These are phyloP conservation scores for Myoxocephalus aenaeus DNA, from an alignment of 2,797 vertebrate species.

Conservation along the genomic window DNA sequence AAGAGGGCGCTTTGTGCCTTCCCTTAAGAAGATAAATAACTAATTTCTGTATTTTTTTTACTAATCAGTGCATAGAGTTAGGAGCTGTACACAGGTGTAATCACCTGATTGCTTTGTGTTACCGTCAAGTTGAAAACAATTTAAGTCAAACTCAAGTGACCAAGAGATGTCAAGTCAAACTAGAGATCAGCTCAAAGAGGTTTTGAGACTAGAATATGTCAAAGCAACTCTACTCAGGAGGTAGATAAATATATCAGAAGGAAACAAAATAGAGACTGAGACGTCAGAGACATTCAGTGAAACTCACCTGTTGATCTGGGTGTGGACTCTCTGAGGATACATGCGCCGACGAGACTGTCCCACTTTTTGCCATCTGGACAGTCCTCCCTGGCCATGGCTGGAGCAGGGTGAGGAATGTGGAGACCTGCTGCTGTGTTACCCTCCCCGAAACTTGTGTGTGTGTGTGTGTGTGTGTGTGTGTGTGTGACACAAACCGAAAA, in stretches of 20 bases:
- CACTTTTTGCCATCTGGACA: conserved; percentile 45
- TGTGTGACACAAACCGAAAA: conserved; percentile 69
- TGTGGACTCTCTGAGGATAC: rapidly evolving
- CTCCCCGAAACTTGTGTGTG: conserved; percentile 70
- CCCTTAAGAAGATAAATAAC: neutral
- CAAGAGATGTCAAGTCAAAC: neutral
- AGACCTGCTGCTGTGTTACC: conserved; percentile 84
- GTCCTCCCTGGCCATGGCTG: conserved; percentile 83
- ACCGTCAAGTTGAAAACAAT: neutral
- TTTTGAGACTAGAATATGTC: neutral
- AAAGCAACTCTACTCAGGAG: neutral
- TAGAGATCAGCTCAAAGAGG: neutral
- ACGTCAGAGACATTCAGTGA: neutral
- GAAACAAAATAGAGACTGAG: neutral
- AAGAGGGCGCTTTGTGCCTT: neutral
- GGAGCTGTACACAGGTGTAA: neutral
- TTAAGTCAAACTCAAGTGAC: neutral
- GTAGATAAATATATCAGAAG: neutral
- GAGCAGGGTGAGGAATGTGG: conserved; percentile 71
- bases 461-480: neutral
- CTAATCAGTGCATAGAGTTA: neutral
- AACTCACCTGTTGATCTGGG: conserved; percentile 64
- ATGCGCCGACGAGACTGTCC: conserved; percentile 40
- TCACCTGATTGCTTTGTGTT: neutral
- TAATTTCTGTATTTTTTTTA: neutral